phyloP scores from a whole-genome alignment of 2,888 invertebrate species.

The Spialia ferax region DNA sequence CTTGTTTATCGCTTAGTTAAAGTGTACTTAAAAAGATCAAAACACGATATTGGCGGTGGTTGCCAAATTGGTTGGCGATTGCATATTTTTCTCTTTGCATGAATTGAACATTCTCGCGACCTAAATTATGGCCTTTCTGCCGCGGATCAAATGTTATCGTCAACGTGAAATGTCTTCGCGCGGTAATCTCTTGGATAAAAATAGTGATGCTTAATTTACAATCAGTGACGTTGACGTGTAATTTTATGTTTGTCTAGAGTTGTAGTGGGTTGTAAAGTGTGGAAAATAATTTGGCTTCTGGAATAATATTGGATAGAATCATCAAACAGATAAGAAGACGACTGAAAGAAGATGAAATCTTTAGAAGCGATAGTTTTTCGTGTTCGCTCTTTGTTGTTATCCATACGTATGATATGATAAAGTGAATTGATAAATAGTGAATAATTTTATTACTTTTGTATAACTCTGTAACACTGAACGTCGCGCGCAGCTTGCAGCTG shows the following conservation, averaged over 20 bases:
- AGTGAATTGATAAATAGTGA: no score
- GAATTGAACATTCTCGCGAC: slow-evolving; percentile 17
- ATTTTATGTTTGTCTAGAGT: neutral
- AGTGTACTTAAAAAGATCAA: slow-evolving; percentile 17
- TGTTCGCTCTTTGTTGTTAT: no score
- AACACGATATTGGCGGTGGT: slow-evolving; percentile 13
- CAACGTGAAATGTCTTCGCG: slow-evolving; percentile 2
- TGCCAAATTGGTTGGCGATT: slow-evolving; percentile 5
- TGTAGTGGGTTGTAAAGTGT: neutral
- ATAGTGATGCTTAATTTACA: slow-evolving; percentile 2
- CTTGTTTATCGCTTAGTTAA: slow-evolving; percentile 13
- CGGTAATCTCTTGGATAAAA: slow-evolving; percentile 5
- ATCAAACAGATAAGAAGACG: no score
- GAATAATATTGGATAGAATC: no score
- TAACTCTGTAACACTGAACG: no score
- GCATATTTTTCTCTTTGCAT: slow-evolving; percentile 2
- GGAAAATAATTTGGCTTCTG: neutral
- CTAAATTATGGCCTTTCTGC: slow-evolving; percentile 11
- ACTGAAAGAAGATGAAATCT: no score
- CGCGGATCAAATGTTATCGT: slow-evolving; percentile 17
- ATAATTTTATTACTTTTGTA: neutral
- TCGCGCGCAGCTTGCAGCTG: neutral
- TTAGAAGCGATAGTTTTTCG: no score
- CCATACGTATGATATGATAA: no score
- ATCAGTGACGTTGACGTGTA: neutral